Conservation (phyloP, 2,797 vertebrate species). For the Micrastur ruficollis region DNA sequence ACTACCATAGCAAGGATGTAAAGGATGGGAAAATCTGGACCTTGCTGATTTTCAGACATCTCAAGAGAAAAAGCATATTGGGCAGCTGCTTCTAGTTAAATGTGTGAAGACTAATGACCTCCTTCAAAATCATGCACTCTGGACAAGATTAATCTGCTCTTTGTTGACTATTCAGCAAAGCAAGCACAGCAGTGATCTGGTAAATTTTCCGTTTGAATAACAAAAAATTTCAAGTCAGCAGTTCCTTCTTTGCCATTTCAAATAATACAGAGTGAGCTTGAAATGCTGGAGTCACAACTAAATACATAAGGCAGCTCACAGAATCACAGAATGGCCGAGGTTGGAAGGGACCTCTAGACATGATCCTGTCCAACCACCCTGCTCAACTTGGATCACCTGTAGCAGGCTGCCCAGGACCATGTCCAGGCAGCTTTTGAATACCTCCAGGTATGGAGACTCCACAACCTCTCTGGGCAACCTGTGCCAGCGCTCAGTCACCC, state of each 20-base stretch:
- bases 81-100: background rate
- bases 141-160: conserved; percentile 1
- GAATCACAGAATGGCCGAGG: background rate
- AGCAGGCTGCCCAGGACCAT: background rate
- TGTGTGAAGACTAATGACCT: background rate
- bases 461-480: background rate
- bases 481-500: background rate
- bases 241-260: background rate
- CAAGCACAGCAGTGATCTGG: background rate
- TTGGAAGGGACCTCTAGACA: background rate
- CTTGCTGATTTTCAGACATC: background rate
- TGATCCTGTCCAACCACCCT: background rate
- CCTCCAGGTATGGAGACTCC: background rate
- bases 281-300: background rate
- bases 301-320: background rate
- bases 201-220: conserved; percentile 17
- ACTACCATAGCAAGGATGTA: background rate
- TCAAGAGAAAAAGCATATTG: background rate
- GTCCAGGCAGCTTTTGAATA: background rate
- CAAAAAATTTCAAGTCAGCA: background rate
- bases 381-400: background rate
- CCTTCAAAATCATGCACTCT: background rate
- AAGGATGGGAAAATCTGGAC: background rate
- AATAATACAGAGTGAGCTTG: background rate
- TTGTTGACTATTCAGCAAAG: conserved; percentile 35